Base-by-base conservation (phyloP, 30 jellyfish, hydroid and myxozoan genomes). In the Haliclystus octoradiatus region DNA sequence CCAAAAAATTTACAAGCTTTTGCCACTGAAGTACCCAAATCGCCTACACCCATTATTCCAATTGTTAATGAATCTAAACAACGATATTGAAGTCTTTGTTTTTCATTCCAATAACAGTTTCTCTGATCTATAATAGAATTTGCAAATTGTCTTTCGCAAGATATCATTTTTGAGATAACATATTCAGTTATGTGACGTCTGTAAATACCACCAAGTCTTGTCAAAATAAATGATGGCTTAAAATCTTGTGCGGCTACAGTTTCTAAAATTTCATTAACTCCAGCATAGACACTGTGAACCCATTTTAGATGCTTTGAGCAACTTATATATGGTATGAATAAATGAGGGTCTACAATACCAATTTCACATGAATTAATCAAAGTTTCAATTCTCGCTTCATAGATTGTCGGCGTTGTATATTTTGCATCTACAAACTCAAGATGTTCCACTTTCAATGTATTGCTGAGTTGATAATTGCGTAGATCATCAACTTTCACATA, bases 121-220 rank as follows among this genome's bases (percentile, higher is more conserved):
- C 51, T 65, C 66, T 88, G 97, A 28, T 72, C 65, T 29, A 65
- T 62, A 52, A 52, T 33, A 2, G 34, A 25, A 29, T 25, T 57
- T 26, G 47, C 53, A 24, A 73, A 75, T 4, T 35, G 46, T 49
- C 97, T 75, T 63, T 88, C 97, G 14, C 26, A 26, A 0, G 85
- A 77, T 26, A 88, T 76, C 19, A 88, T 88, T 14, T 88, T 93
- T 13, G 93, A 80, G 14, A 88, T 22, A 24, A 81, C 97, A 81
- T 88, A 88, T 47, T 88, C 97, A 1, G 95, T 80, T 80, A 88
- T 76, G 69, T 80, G 95, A 13, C 25, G 75, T 0, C 86, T 85
- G 67, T 70, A 80, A n/a, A 14, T 25, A 0, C 94, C 90, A 49
- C 79, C 94, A 74, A 63, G 66, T 26, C 92, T 61, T 50, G 81